Base-by-base conservation (phyloP, 2,888 invertebrate genomes). In the Rugalucina vietnamica region DNA sequence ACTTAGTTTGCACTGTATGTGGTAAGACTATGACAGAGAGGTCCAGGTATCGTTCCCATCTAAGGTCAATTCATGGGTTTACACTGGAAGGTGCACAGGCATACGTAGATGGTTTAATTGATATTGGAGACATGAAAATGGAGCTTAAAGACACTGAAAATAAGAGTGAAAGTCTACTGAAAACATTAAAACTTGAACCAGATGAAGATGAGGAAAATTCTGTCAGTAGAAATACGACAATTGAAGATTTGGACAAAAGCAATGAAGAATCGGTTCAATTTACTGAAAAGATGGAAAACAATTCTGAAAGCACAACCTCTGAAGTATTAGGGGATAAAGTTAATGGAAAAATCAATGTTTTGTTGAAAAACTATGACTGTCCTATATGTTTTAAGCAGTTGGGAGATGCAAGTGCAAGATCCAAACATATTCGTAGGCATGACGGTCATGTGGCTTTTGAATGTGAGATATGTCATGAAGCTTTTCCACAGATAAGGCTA, bases 351-450 rank as follows among this genome's bases (percentile, higher is more conserved):
- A 34, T 34, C 24, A 65, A 34, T 65, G 32, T 65, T 21, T 12
- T 65, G 29, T 34, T 65, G 1, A 65, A 65, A 18, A 70, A 70
- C 50, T 87, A 87, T 79, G 87, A 87, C 37, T 87, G 87, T 76
- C 87, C 87, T 12, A 79, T 87, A 4, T 87, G 87, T 83, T 83
- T 83, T 0, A 83, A 85, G 39, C 73, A 85, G 5, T 76, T 87
- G 81, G 81, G 87, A 39, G 87, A 87, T 73, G 85, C 87, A 12
- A 87, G 87, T 79, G 85, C 87, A 8, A 72, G 87, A 69, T 83
- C 87, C 0, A 87, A 87, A 43, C 87, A 87, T 73, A 87, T 87
- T 36, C 79, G 85, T 49, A 54, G 87, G 49, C 87, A 87, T 80
- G 85, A 85, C 27, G 87, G 85, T 10, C 54, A 57, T 27, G 81